Conservation (phyloP, 92 coral and sea anemone genomes). For the Pocillopora grandis region DNA sequence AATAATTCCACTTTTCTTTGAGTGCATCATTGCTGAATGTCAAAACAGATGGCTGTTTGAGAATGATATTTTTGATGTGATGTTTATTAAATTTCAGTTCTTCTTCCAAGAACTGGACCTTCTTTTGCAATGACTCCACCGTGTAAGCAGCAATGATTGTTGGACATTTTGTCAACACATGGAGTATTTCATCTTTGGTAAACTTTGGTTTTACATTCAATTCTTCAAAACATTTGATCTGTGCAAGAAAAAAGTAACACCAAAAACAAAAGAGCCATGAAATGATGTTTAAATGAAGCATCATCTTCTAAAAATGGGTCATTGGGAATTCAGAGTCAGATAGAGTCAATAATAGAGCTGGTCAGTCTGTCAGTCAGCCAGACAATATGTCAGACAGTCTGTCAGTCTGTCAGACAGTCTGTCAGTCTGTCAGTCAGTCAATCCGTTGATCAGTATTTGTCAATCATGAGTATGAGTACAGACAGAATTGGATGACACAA, state of each 20-base stretch:
- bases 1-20: conserved; percentile 78
- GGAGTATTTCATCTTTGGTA: conserved; percentile 77
- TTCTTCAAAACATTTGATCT: conserved; percentile 70
- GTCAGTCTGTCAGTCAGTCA: too few relatives aligned
- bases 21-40: conserved; percentile 82
- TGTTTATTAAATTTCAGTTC: conserved; percentile 87
- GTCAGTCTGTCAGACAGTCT: too few relatives aligned
- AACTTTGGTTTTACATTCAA: conserved; percentile 81
- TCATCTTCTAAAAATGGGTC: too few relatives aligned
- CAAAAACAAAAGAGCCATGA: background rate
- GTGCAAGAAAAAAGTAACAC: conserved; percentile 5
- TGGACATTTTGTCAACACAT: conserved; percentile 91
- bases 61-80: conserved; percentile 82
- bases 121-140: conserved; percentile 61
- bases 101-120: conserved; percentile 69
- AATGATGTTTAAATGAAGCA: background rate
- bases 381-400: too few relatives aligned
- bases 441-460: too few relatives aligned
- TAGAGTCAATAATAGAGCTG: too few relatives aligned
- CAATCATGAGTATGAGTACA: too few relatives aligned
- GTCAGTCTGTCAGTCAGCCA: too few relatives aligned
- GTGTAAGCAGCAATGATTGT: conserved; percentile 78
- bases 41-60: conserved; percentile 88
- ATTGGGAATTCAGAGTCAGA: too few relatives aligned
- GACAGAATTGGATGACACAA: too few relatives aligned